Conservation (phyloP, 92 coral and sea anemone species). For the Zoanthus gigantus region DNA sequence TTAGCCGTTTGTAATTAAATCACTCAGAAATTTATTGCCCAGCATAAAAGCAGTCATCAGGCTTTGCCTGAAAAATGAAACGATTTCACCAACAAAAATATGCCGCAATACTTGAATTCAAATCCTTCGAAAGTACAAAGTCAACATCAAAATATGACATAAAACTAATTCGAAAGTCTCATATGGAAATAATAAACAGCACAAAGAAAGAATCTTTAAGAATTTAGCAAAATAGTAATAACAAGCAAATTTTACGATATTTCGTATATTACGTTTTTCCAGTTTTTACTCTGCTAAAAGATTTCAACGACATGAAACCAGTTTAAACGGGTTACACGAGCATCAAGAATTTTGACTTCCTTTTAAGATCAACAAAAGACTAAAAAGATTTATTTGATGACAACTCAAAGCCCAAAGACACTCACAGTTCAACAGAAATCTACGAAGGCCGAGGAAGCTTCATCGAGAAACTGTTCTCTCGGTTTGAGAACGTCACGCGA, state of each 20-base stretch:
- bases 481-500: not conserved
- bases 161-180: not conserved
- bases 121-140: conserved; percentile 11
- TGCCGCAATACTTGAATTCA: not conserved
- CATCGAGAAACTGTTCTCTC: not conserved
- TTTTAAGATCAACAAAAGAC: conserved; percentile 11
- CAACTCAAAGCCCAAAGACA: not conserved
- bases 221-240: not conserved
- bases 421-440: conserved; percentile 15
- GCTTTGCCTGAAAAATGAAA: not conserved
- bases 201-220: not conserved
- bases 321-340: not conserved
- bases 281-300: not conserved
- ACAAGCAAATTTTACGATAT: not conserved
- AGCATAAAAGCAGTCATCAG: not conserved
- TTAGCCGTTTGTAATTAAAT: not conserved
- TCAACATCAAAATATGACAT: not conserved
- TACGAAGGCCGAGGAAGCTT: not conserved
- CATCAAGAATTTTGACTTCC: not conserved
- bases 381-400: not conserved
- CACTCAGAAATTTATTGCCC: conserved; percentile 2
- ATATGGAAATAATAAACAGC: not conserved
- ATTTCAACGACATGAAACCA: not conserved
- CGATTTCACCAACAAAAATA: not conserved
- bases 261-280: not conserved